Evolutionary conservation across 2,888 invertebrate species (phyloP), one percentile per base, ranked within the genome.

Genomic region (Monochamus alternatus): DNA sequence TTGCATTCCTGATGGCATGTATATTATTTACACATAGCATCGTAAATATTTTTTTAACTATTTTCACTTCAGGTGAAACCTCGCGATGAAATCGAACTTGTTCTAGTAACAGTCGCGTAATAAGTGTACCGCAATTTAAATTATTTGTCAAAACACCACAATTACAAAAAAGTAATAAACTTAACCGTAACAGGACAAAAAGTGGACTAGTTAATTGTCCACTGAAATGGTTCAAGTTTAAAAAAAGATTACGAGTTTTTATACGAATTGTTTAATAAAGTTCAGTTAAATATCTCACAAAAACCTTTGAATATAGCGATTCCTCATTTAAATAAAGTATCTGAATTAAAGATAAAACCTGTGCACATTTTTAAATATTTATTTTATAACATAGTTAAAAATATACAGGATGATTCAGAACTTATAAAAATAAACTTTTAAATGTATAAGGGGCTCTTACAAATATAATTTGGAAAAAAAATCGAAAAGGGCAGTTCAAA

Each of bases 1-100:
- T 74, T 64, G 47, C 63, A 74, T 74, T 63, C 14, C 43, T 14
- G n/a, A 14, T 62, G 62, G 43, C 44, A 12, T 64, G 64, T 31
- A 5, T 44, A 44, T 64, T 55, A 55, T 55, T 55, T 55, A 55
- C 55, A 22, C n/a, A 63, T 12, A 63, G 32, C 32, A 62, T 32
- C 31, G 47, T 64, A 47, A 30, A 22, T 47, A 14, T 22, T 51
- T 44, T 64, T 63, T 44, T 64, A 47, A 30, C 31, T 64, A 51
- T 64, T 30, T 51, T 12, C 47, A 64, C 47, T 64, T 44, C 22
- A 51, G 30, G 47, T 47, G 31, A 51, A 55, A 55, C 55, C 14
- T 55, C 14, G 14, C 55, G 64, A 64, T 51, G 64, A 64, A 64
- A 64, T 22, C 64, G 47, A 64, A 51, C 30, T 64, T 64, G 47